Percentiles rank a stretch among this genome's conserved stretches.
Conservation (phyloP, 2,113 vertebrate species). For the Rhinogobius similis region DNA sequence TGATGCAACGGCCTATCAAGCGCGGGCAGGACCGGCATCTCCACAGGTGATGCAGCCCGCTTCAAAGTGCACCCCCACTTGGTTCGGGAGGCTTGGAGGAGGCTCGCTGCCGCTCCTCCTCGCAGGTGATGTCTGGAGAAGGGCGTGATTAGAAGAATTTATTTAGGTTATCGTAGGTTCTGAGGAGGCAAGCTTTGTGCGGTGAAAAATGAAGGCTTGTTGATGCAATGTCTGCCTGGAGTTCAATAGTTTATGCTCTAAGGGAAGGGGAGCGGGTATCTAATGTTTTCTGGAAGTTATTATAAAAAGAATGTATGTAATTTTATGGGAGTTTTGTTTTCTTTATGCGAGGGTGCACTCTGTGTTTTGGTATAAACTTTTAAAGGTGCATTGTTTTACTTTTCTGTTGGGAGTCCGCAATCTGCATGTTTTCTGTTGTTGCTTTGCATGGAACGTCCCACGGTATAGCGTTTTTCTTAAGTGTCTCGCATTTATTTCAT, state of each 20-base stretch:
- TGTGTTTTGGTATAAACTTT: neutral
- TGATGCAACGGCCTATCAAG: conserved; percentile 64
- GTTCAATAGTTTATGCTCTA: conserved; percentile 3
- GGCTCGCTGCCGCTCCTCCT: conserved; percentile 11
- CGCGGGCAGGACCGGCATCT: conserved; percentile 51
- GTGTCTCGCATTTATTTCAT: no score
- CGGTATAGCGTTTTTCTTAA: no score
- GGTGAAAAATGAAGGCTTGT: neutral
- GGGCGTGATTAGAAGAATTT: conserved; percentile 19
- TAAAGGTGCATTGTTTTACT: neutral
- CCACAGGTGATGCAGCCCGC: conserved; percentile 55
- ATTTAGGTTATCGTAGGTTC: conserved; percentile 14
- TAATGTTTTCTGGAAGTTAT: neutral
- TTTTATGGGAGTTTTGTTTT: neutral
- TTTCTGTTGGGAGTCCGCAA: no score
- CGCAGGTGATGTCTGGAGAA: conserved; percentile 29
- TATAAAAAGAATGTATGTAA: neutral
- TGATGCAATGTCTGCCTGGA: neutral
- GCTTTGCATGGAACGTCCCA: no score
- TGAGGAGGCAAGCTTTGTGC: neutral
- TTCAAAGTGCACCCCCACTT: conserved; percentile 43
- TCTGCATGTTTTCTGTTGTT: no score
- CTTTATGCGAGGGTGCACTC: neutral
- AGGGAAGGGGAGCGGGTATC: neutral
- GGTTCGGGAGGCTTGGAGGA: conserved; percentile 33